A percentile compares a stretch with the other conserved stretches of the same genome.
Conservation (phyloP, 2,797 vertebrate species). For the Sebastes steindachneri region DNA sequence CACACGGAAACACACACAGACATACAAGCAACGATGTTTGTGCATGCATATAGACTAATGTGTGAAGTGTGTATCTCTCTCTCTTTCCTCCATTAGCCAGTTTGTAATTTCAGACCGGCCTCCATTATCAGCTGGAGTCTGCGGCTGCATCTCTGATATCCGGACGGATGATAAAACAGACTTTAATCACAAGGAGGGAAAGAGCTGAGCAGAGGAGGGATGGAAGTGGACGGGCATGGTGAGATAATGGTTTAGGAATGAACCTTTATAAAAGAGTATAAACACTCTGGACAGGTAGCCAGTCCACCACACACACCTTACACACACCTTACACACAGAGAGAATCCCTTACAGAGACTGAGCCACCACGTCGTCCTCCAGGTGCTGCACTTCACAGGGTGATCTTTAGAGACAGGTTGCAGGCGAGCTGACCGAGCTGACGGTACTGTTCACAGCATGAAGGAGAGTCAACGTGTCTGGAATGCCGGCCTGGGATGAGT, state of each 20-base stretch:
- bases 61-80: background rate
- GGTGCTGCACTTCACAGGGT: constrained; percentile 45
- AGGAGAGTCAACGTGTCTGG: constrained; percentile 66
- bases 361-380: background rate
- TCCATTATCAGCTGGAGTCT: constrained; percentile 59
- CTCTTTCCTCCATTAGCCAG: constrained; percentile 19
- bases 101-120: constrained; percentile 57
- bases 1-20: background rate
- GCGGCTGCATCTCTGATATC: constrained; percentile 43
- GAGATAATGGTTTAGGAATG: background rate
- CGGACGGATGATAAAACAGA: constrained; percentile 26
- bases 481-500: constrained; percentile 62
- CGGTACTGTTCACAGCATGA: constrained; percentile 44
- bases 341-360: background rate
- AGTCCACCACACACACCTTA: background rate
- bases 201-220: constrained; percentile 15
- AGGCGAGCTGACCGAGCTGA: constrained; percentile 39
- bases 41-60: constrained; percentile 21
- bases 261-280: background rate
- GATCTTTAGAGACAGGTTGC: constrained; percentile 57
- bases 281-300: background rate
- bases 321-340: background rate
- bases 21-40: background rate
- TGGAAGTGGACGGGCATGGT: background rate
- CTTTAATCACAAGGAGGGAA: constrained; percentile 23